Evolutionary conservation across 2,888 invertebrate genomes (phyloP).

Genomic region (Sycophila texana): DNA sequence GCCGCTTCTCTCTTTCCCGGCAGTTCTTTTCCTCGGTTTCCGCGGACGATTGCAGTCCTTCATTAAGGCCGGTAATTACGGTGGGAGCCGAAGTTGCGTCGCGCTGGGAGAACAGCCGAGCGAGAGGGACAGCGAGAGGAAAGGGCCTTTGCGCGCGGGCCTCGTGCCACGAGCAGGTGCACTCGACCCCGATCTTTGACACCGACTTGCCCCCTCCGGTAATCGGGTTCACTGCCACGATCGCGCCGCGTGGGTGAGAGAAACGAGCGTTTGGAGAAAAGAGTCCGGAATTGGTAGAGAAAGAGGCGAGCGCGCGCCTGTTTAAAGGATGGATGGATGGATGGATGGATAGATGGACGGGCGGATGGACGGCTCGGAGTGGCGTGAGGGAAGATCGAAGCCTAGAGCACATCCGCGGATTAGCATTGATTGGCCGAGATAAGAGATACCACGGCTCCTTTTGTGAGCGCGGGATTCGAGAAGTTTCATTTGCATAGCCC

Average conservation of each 20-base stretch:
- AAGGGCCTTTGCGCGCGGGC: not conserved
- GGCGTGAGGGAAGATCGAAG: not conserved
- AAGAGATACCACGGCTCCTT: conserved; percentile 15
- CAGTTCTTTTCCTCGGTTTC: not conserved
- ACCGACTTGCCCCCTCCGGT: conserved; percentile 54
- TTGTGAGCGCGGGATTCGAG: not conserved
- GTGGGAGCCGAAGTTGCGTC: not conserved
- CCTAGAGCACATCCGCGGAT: conserved; percentile 3
- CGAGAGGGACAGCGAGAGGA: not conserved
- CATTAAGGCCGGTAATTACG: conserved; percentile 51
- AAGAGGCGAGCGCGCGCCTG: not conserved
- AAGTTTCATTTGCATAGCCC: conserved; percentile 3
- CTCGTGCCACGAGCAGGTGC: conserved; percentile 55
- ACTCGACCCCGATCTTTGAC: conserved; percentile 62
- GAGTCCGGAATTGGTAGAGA: not conserved
- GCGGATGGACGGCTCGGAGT: not conserved
- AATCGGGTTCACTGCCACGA: conserved; percentile 50
- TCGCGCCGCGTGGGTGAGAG: not conserved
- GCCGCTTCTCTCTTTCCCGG: not conserved
- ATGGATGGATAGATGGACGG: not conserved
- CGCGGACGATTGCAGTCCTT: conserved; percentile 46
- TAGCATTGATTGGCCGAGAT: conserved; percentile 20
- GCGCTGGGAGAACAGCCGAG: not conserved
- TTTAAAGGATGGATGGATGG: not conserved
- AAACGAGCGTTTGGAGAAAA: conserved; percentile 10